phyloP scores from a whole-genome alignment of 2,113 vertebrate genomes.

The Eolophus roseicapilla region DNA sequence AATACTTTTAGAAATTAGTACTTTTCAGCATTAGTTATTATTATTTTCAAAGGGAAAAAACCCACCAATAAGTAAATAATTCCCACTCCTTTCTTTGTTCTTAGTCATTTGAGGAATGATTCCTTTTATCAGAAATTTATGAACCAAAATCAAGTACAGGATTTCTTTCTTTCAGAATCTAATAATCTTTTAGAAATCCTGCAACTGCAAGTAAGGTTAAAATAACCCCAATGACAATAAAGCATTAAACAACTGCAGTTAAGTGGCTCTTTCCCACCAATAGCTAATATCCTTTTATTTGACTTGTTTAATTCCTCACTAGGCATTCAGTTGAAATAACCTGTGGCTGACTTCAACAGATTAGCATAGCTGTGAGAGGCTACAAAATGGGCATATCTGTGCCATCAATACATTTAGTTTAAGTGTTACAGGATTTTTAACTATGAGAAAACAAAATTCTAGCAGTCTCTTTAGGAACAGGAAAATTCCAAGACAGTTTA shows the following conservation, averaged over 20 bases:
- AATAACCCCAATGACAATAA: neutral
- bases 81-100: neutral
- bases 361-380: neutral
- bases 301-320: neutral
- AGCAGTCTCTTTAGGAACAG: neutral
- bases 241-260: neutral
- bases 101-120: neutral
- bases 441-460: neutral
- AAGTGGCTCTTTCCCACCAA: neutral
- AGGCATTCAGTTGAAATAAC: neutral
- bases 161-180: neutral
- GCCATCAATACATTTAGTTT: neutral
- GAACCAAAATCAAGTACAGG: neutral
- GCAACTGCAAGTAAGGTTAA: neutral
- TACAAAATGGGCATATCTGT: neutral
- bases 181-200: neutral
- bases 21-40: neutral
- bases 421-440: neutral
- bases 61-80: neutral
- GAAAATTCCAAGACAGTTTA: neutral
- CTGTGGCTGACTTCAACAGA: neutral
- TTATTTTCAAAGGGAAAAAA: neutral
- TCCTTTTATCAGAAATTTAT: neutral
- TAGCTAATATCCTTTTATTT: neutral
- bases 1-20: neutral